Evolutionary conservation across 1,140 invertebrate genomes (phyloP), one percentile per base, ranked within the genome.

Genomic region (Aphaenogaster ashmeadi): DNA sequence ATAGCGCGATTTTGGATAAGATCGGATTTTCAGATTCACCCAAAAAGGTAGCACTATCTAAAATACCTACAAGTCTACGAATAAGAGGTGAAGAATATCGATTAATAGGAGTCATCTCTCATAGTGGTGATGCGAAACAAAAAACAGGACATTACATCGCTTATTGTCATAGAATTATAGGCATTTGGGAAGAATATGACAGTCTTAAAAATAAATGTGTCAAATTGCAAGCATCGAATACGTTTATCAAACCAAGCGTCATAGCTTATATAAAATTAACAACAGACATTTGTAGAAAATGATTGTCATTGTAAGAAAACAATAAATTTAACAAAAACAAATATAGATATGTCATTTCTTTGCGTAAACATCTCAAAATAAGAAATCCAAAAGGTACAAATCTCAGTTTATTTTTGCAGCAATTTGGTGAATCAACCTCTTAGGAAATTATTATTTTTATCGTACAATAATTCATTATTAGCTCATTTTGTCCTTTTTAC

Each of bases 111-210:
- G 11, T 66, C 6, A 66, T 64, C 4, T 36, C 27, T 38, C 38
- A 64, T 18, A 3, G 8, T 7, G 33, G 7, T 18, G 7, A 21
- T 64, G 33, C 13, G 6, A 18, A 64, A 18, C 62, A 64, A 64
- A 15, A 36, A 38, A 3, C 38, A 36, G 33, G 33, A 36, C 62
- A 64, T 64, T 64, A 38, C 7, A 38, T 36, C 6, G 62, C 33
- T 64, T 64, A 64, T 64, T 64, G 33, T 64, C 18, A 64, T 38
- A 64, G 33, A 36, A 8, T 38, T 64, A 64, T 33, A 38, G 33
- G 33, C 3, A 38, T 64, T 27, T 64, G 33, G 33, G 62, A 64
- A n/a, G 62, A 38, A 18, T 64, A 64, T 64, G 33, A 64, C 7
- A 36, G 33, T 36, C 15, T 64, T 2, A 36, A 36, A 36, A 38